Evolutionary conservation across 2,797 vertebrate genomes (phyloP), one percentile per base, ranked within the genome.

Genomic region (Cyprinodon diabolis): DNA sequence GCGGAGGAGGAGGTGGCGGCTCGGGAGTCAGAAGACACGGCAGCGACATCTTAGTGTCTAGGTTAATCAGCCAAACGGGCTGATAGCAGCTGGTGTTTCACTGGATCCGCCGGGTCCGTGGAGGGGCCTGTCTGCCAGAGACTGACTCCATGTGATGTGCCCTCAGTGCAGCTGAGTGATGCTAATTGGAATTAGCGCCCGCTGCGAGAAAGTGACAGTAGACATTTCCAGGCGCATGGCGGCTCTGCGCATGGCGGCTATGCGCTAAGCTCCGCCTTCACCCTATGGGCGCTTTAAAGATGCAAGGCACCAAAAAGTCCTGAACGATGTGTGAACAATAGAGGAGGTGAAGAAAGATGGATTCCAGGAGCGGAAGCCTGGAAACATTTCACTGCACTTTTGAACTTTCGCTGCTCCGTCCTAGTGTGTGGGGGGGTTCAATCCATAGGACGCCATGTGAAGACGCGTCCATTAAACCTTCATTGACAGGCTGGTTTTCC

Each of bases 121-220:
- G 90, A 92, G 93, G 90, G 83, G 84, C 84, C 90, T 92, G 92
- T 91, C 93, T 30, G 67, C 82, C 73, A 72, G 88, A 90, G 86
- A 58, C 83, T 92, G 87, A 93, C 79, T 88, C 65, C 75, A 91
- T 88, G 90, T 91, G 91, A 92, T 85, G 92, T 84, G 35, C 69
- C 84, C 81, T 85, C 69, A 67, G 86, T 85, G 85, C 74, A 78
- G 81, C 80, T 86, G 84, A 88, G 71, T 90, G 89, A 92, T 91
- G 90, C 89, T 93, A 91, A 92, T 92, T 94, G 86, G 87, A 81
- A 91, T 93, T 93, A 91, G 90, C 88, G 86, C 88, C 82, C 76
- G 69, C 79, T 85, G 85, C 75, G 75, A 86, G 86, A 88, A 89
- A 90, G 86, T 90, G 88, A 89, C 85, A 90, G 82, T 76, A 87